Base-by-base conservation (phyloP, 1,140 invertebrate genomes). In the Lepidostoma basale region DNA sequence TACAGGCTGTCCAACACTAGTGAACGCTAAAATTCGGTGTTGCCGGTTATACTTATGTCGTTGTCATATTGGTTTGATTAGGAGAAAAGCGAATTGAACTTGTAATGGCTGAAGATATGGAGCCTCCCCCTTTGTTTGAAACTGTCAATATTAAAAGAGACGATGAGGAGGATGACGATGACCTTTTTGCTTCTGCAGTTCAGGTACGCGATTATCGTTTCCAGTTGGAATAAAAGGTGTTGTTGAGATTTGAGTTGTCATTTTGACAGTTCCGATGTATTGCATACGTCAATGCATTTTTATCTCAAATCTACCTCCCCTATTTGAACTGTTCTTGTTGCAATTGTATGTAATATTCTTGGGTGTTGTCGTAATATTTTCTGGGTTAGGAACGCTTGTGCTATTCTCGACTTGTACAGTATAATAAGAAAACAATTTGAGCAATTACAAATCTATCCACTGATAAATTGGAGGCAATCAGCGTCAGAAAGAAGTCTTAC, bases 171-270 rank as follows among this genome's bases (percentile, higher is more conserved):
- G 89, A 90, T 71, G 88, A 89, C 69, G 89, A 90, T 73, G 90
- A 93, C 83, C 84, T 93, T 74, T 94, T 93, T 78, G 85, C 86
- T 58, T 92, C 92, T 58, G 89, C 91, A 18, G 84, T 90, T 69
- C 90, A 92, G 85, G 91, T 92, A 86, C 83, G 75, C 75, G n/a
- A n/a, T n/a, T n/a, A n/a, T n/a, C 60, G 75, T 82, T 39, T 65
- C 0, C 28, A 65, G 45, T 28, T 56, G 22, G 18, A 4, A 58
- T 54, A 16, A 28, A 40, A 26, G 18, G 20, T 33, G 3, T 42
- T 44, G 12, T 44, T 18, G 25, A 30, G 25, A n/a, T 39, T 59
- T 66, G 44, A 33, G 14, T 58, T 66, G 52, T 56, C 49, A 42
- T 30, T 66, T 59, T 66, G 64, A 66, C 64, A 66, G 64, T 65